phyloP scores from a whole-genome alignment of 2,113 vertebrate species.

The Ardeotis arabs region DNA sequence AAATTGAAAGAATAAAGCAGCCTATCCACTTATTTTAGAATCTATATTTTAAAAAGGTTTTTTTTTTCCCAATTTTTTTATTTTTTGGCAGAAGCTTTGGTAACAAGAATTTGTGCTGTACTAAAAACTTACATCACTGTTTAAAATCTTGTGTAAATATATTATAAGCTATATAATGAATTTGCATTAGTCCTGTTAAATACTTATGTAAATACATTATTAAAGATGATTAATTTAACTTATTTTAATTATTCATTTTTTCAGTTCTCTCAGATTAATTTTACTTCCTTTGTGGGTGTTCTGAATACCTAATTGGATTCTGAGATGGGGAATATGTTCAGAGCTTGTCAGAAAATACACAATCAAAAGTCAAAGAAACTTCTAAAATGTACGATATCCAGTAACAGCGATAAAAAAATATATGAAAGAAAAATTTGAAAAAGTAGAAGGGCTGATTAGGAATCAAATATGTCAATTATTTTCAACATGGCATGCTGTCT shows the following conservation, averaged over 20 bases:
- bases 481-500: neutral
- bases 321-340: neutral
- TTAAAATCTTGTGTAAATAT: neutral
- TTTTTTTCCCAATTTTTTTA: neutral
- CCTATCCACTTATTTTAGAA: neutral
- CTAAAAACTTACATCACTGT: neutral
- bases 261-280: neutral
- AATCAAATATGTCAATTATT: neutral
- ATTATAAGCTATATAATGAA: neutral
- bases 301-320: neutral
- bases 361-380: neutral
- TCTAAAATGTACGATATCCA: neutral
- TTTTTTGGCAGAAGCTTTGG: neutral
- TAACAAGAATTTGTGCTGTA: neutral
- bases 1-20: neutral
- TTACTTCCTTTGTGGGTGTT: neutral
- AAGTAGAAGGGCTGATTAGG: neutral
- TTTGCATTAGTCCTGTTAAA: neutral
- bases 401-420: neutral
- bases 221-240: neutral
- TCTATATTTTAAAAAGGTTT: neutral
- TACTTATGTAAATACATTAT: neutral
- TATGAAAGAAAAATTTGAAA: neutral
- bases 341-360: neutral
- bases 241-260: neutral